Percentiles rank a stretch among this genome's conserved stretches.
Evolutionary conservation across 2,113 vertebrate species (phyloP).

Genomic region (Pterocles gutturalis): DNA sequence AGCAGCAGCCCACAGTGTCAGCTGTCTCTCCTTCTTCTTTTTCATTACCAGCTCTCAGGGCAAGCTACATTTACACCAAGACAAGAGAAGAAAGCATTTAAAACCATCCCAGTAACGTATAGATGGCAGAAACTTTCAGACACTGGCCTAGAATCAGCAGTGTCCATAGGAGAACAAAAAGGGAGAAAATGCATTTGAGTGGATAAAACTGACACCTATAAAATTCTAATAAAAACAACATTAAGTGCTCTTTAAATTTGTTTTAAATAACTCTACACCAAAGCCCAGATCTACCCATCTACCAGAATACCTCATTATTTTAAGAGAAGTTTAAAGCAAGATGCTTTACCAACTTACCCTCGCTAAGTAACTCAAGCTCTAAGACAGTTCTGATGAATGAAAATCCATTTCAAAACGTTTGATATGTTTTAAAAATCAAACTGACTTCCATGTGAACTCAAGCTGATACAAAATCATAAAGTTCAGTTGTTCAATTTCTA

Average conservation of each 20-base stretch:
- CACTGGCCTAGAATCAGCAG: background rate
- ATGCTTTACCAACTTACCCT: background rate
- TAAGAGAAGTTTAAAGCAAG: background rate
- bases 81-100: background rate
- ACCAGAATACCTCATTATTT: background rate
- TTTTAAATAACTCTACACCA: background rate
- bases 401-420: background rate
- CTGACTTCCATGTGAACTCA: background rate
- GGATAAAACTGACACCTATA: background rate
- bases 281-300: background rate
- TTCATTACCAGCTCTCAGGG: slow-evolving; percentile 95
- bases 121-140: background rate
- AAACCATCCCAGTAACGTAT: background rate
- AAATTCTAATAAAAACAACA: background rate
- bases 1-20: slow-evolving; percentile 96
- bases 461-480: background rate
- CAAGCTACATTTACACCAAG: slow-evolving; percentile 80
- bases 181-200: background rate
- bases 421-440: background rate
- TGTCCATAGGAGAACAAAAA: background rate
- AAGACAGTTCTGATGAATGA: background rate
- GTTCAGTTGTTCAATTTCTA: background rate
- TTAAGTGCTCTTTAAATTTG: background rate
- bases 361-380: background rate
- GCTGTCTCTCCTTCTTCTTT: slow-evolving; percentile 98